A percentile compares a stretch with the other conserved stretches of the same genome.
phyloP scores from a whole-genome alignment of 37 sponge, comb jelly and placozoan genomes.

The Hormiphora californensis region DNA sequence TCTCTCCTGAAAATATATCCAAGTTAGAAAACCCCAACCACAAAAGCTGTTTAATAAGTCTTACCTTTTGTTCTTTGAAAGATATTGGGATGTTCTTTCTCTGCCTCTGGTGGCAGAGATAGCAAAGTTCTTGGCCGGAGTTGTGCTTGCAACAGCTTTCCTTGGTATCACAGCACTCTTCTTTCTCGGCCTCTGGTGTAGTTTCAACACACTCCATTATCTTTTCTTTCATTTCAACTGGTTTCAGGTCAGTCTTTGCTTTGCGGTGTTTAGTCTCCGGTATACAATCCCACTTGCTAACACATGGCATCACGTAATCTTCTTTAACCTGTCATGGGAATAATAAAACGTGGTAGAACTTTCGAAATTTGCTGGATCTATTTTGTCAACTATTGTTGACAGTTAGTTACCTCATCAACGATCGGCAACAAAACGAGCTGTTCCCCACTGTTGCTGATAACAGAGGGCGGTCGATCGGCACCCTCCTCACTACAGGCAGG shows the following conservation, averaged over 20 bases:
- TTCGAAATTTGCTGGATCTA: no score
- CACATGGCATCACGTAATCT: no score
- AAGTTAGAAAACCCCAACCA: not conserved
- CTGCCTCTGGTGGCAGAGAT: slow-evolving; percentile 80
- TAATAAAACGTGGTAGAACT: no score
- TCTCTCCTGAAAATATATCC: slow-evolving; percentile 18
- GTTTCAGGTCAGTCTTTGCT: no score
- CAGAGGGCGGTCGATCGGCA: not conserved
- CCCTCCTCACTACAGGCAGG: not conserved
- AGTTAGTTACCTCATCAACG: not conserved
- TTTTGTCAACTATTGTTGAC: not conserved
- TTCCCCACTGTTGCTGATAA: not conserved
- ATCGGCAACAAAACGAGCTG: not conserved
- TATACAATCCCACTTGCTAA: no score
- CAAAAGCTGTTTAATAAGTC: not conserved
- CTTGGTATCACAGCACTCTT: no score
- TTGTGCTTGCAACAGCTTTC: not conserved
- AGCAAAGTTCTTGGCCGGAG: slow-evolving; percentile 76
- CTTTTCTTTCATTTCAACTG: no score
- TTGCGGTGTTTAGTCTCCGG: no score
- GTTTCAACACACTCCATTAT: no score
- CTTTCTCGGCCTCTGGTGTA: no score
- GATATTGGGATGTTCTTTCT: slow-evolving; percentile 65
- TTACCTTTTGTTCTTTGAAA: slow-evolving; percentile 59
- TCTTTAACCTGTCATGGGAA: no score